Conservation (phyloP, 2,888 invertebrate species). For the Drosophila fulvimacula region DNA sequence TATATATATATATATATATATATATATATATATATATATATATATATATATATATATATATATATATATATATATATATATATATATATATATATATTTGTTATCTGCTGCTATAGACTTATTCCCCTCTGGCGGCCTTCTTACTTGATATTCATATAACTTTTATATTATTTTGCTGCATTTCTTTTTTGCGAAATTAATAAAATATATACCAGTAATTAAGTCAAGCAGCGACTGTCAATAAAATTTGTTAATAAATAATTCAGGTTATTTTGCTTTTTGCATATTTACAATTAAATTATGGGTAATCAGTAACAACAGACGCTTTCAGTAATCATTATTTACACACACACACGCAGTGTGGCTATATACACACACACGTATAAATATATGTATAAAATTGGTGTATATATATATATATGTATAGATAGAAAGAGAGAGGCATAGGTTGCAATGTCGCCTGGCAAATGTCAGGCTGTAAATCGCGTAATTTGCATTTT, state of each 20-base stretch:
- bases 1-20: not conserved
- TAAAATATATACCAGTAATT: slow-evolving; percentile 79
- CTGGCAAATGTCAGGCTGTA: slow-evolving; percentile 56
- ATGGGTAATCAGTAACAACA: slow-evolving; percentile 78
- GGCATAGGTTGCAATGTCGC: slow-evolving; percentile 13
- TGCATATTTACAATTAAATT: slow-evolving; percentile 78
- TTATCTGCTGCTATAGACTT: not conserved
- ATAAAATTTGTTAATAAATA: slow-evolving; percentile 79
- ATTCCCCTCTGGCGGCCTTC: not conserved
- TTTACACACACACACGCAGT: slow-evolving; percentile 44
- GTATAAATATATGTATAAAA: not conserved
- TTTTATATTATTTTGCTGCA: slow-evolving; percentile 10
- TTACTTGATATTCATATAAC: slow-evolving; percentile 15
- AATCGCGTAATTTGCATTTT: slow-evolving; percentile 74
- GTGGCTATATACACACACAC: slow-evolving; percentile 4
- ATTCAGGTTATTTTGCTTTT: slow-evolving; percentile 78
- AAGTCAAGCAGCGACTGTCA: slow-evolving; percentile 81
- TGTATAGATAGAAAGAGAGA: not conserved
- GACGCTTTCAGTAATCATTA: slow-evolving; percentile 78
- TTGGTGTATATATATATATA: slow-evolving; percentile 1
- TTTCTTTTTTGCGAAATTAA: slow-evolving; percentile 67
- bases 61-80: not conserved
- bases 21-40: too few species aligned
- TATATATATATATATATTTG: not conserved
- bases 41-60: not conserved